A percentile compares a stretch with the other conserved stretches of the same genome.
These are phyloP conservation scores for Ophioninae sp. DNA, from an alignment of 2,888 invertebrate species.

Conservation along the genomic window DNA sequence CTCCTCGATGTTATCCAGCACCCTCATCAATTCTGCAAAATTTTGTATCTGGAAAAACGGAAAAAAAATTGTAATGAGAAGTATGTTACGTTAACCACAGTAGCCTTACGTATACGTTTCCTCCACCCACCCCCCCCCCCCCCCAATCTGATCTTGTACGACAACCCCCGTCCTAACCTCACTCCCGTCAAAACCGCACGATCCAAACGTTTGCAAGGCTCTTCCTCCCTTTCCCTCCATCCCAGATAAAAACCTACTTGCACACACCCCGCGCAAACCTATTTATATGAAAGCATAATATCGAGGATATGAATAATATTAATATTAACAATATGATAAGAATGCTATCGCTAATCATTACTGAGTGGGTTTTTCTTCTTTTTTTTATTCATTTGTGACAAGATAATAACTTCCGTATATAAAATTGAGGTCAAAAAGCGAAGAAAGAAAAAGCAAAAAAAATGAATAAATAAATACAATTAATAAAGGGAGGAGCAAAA, in stretches of 20 bases:
- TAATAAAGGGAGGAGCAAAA: slow-evolving; percentile 53
- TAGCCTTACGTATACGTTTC: slow-evolving; percentile 10
- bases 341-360: slow-evolving; percentile 80
- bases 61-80: not conserved
- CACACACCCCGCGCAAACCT: slow-evolving; percentile 66
- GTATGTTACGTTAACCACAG: slow-evolving; percentile 1
- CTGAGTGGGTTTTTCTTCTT: slow-evolving; percentile 78
- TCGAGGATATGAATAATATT: slow-evolving; percentile 80
- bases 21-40: not conserved
- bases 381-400: slow-evolving; percentile 71
- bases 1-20: not conserved
- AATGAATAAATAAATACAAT: slow-evolving; percentile 51
- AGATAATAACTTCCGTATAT: slow-evolving; percentile 78
- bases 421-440: slow-evolving; percentile 67
- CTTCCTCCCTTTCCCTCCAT: slow-evolving; percentile 20
- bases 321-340: slow-evolving; percentile 81
- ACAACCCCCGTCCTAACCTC: not conserved
- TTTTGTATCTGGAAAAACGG: not conserved
- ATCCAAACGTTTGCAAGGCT: slow-evolving; percentile 37
- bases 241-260: slow-evolving; percentile 41
- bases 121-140: slow-evolving; percentile 9
- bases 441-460: slow-evolving; percentile 41
- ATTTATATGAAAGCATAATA: slow-evolving; percentile 81
- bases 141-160: not conserved
- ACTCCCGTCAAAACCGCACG: slow-evolving; percentile 37